phyloP scores from a whole-genome alignment of 1,140 invertebrate genomes.

The Tyrophagus putrescentiae region DNA sequence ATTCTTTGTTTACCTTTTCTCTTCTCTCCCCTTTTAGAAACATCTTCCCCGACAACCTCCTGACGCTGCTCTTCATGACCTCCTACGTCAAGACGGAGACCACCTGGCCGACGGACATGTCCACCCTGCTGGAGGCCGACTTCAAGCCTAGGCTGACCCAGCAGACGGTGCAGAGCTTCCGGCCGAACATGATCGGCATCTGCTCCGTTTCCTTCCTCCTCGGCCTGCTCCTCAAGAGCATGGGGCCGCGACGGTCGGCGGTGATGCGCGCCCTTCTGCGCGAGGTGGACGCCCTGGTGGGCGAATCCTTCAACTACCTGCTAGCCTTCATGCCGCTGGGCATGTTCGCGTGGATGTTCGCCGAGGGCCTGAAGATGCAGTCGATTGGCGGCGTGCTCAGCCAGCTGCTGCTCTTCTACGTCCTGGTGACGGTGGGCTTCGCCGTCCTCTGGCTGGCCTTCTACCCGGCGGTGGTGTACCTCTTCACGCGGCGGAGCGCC shows the following conservation, averaged over 20 bases:
- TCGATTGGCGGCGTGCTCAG: constrained; percentile 61
- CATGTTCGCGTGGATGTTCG: constrained; percentile 74
- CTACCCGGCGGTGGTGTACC: constrained; percentile 64
- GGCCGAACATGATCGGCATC: constrained; percentile 11
- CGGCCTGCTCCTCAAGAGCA: constrained; percentile 60
- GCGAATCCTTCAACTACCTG: constrained; percentile 38
- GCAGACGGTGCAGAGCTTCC: not conserved
- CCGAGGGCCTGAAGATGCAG: constrained; percentile 65
- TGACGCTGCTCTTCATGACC: constrained; percentile 21
- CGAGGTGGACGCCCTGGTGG: constrained; percentile 65
- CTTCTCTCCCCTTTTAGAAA: constrained; percentile 22
- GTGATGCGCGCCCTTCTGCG: constrained; percentile 58
- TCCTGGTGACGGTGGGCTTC: constrained; percentile 67
- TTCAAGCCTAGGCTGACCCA: not conserved
- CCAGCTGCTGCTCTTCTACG: constrained; percentile 67
- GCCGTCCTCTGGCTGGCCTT: constrained; percentile 71
- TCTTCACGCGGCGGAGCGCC: constrained; percentile 68
- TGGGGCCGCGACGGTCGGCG: constrained; percentile 46
- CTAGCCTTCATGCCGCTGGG: constrained; percentile 66
- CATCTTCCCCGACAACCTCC: constrained; percentile 23
- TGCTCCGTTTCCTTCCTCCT: constrained; percentile 36
- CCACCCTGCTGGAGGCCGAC: not conserved
- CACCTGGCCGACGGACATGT: not conserved
- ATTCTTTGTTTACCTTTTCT: no score
- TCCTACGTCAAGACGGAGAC: not conserved